Conservation (phyloP, 2,888 invertebrate species). For the Harpagoxenus sublaevis region DNA sequence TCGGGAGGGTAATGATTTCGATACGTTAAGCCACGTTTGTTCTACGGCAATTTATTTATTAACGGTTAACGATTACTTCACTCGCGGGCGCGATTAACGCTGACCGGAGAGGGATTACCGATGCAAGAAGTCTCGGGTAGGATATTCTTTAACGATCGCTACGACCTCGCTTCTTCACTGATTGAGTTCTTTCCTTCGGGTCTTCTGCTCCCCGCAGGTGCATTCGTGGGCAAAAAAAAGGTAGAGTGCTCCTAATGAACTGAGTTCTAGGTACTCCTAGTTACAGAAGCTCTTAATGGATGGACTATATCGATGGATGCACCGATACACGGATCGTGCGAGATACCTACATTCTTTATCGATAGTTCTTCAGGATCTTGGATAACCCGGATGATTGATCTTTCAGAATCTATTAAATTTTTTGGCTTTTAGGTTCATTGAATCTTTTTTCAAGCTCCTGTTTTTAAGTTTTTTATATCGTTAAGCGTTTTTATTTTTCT, state of each 20-base stretch:
- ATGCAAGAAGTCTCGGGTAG: constrained; percentile 23
- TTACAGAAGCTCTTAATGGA: constrained; percentile 34
- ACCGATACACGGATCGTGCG: not conserved
- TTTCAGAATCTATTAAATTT: not conserved
- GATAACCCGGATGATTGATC: not conserved
- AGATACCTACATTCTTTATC: constrained; percentile 21
- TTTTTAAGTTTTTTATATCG: not conserved
- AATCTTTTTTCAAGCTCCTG: not conserved
- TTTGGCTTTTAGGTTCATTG: not conserved
- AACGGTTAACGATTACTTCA: constrained; percentile 17
- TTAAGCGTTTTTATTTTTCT: not conserved
- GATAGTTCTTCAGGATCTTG: constrained; percentile 3
- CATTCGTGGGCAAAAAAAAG: constrained; percentile 25
- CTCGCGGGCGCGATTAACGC: constrained; percentile 13
- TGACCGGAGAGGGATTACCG: not conserved
- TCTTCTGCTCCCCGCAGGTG: constrained; percentile 30
- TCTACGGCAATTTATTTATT: constrained; percentile 24
- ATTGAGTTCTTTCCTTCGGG: constrained; percentile 43
- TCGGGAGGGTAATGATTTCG: constrained; percentile 22
- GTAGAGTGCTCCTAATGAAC: constrained; percentile 35
- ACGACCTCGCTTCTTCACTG: constrained; percentile 22
- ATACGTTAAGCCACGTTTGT: constrained; percentile 31
- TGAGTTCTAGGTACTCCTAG: constrained; percentile 49
- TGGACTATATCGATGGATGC: not conserved
- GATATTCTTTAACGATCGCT: constrained; percentile 38